Base-by-base conservation (phyloP, 2,888 invertebrate species). In the Microdon myrmicae region DNA sequence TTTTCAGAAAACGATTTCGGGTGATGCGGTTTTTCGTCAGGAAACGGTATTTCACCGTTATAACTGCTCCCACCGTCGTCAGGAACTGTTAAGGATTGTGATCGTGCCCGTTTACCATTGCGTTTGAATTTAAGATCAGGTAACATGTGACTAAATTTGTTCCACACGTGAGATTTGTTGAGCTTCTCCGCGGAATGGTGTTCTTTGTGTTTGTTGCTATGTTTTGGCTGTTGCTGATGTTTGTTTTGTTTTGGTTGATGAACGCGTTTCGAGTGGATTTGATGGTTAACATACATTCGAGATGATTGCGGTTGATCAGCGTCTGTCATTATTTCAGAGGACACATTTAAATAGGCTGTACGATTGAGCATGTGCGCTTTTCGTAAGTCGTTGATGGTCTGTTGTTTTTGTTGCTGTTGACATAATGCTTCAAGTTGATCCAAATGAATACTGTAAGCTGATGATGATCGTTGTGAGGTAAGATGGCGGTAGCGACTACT, bases 71-170 rank as follows among this genome's bases (percentile, higher is more conserved):
- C 82, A 47, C 83, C 82, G 72, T 86, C 84, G 8, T 86, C 87
- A 35, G 72, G 70, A 6, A 87, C 89, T 10, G 87, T 85, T 43
- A 94, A 80, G 1, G 93, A 93, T 74, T 91, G 89, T 4, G 93
- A 93, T 70, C 93, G 83, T 76, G 88, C 87, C 70, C 91, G 83
- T 74, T 90, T 90, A 10, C 87, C 85, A 22, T 70, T 68, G 64
- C 74, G 56, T 39, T 76, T 79, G 41, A 93, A 81, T 76, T 92
- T 90, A 59, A 89, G 80, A 75, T 92, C 92, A 0, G 93, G 92
- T 44, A 94, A 77, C 87, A 92, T 89, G 44, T 81, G 82, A n/a
- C 82, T 82, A 1, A 84, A 75, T 70, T 83, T 84, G 55, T 82
- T 77, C 74, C 84, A 83, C 8, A 77, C 72, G 8, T 64, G 64